A percentile compares a stretch with the other conserved stretches of the same genome.
Evolutionary conservation across 2,113 vertebrate species (phyloP).

Genomic region (Pleuronectes platessa): DNA sequence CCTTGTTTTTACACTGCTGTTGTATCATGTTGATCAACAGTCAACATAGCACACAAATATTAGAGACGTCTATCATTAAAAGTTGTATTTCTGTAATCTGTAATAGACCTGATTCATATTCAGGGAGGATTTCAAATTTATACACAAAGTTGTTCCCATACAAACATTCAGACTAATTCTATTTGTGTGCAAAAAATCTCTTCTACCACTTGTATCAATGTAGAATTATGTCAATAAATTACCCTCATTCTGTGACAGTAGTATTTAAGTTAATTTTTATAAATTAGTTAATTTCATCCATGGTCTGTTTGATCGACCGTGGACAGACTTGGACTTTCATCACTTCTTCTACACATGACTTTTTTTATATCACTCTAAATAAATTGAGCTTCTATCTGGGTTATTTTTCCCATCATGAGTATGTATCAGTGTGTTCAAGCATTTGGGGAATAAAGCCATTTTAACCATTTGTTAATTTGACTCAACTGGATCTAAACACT

Average conservation of each 20-base stretch:
- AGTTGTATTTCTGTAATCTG: neutral
- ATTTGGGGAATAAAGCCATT: neutral
- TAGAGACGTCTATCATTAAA: neutral
- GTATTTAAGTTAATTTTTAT: neutral
- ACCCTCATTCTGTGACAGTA: neutral
- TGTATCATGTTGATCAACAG: too few species aligned
- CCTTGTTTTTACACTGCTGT: neutral
- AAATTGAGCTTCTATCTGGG: neutral
- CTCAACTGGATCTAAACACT: neutral
- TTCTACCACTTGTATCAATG: neutral
- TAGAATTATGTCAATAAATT: neutral
- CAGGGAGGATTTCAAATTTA: neutral
- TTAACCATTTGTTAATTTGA: neutral
- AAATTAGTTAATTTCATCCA: neutral
- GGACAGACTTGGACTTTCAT: neutral
- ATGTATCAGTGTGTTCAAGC: neutral
- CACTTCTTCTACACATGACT: too few species aligned
- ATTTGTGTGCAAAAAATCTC: too few species aligned
- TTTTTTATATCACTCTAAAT: neutral
- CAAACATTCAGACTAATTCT: neutral
- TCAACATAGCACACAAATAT: too few species aligned
- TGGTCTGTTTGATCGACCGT: neutral
- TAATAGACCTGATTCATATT: conserved; percentile 1
- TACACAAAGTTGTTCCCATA: neutral
- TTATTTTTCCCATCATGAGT: neutral